These are phyloP conservation scores for Irena cyanogastra DNA, from an alignment of 2,113 vertebrate species.

Conservation along the genomic window DNA sequence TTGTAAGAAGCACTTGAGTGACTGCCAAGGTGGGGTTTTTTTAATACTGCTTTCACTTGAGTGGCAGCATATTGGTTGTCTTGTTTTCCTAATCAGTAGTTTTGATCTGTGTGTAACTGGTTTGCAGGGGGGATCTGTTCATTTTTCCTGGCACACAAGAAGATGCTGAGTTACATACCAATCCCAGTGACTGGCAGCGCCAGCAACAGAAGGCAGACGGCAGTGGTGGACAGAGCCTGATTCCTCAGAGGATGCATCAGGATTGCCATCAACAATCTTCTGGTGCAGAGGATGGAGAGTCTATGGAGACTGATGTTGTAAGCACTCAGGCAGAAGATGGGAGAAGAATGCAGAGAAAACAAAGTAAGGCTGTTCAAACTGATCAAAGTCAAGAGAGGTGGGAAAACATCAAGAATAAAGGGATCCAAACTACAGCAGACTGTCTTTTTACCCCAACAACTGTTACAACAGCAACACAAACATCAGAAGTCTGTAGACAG, in stretches of 20 bases:
- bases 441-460: slow-evolving; percentile 20
- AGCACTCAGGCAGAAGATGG: background rate
- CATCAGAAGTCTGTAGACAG: slow-evolving; percentile 49
- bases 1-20: background rate
- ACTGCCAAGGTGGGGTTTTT: background rate
- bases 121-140: slow-evolving; percentile 74
- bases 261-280: background rate
- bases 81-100: background rate
- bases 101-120: slow-evolving; percentile 15
- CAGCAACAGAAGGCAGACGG: slow-evolving; percentile 49
- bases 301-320: slow-evolving; percentile 26
- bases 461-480: slow-evolving; percentile 71
- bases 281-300: background rate
- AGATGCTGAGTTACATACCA: slow-evolving; percentile 23
- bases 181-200: background rate
- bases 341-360: background rate
- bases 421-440: slow-evolving; percentile 58
- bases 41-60: background rate
- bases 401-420: slow-evolving; percentile 49
- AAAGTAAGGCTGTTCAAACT: background rate
- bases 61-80: background rate
- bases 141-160: slow-evolving; percentile 65
- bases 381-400: background rate
- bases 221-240: background rate
- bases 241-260: background rate